Evolutionary conservation across 2,113 vertebrate species (phyloP).

Genomic region (Chrysochloris asiatica): DNA sequence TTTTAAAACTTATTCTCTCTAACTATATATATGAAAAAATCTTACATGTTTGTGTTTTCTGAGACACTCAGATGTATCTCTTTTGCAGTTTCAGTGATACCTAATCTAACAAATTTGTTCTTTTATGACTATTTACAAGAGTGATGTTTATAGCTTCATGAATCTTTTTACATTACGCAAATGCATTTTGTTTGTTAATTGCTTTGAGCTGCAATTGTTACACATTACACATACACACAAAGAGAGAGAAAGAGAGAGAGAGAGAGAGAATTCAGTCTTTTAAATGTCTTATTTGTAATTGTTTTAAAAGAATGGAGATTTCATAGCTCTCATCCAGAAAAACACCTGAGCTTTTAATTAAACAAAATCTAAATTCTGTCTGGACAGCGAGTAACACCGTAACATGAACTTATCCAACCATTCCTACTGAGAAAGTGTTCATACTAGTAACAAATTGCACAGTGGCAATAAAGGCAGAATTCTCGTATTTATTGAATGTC

Average conservation of each 20-base stretch:
- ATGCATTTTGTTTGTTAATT: not conserved
- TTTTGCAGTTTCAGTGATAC: not conserved
- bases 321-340: not conserved
- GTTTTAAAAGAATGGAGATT: not conserved
- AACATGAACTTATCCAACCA: not conserved
- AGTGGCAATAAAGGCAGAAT: not conserved
- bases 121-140: not conserved
- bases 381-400: not conserved
- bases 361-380: not conserved
- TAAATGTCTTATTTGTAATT: not conserved
- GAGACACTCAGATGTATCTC: not conserved
- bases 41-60: not conserved
- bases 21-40: not conserved
- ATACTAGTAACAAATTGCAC: not conserved
- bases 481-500: not conserved
- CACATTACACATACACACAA: slow-evolving; percentile 12
- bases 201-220: not conserved
- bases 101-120: not conserved
- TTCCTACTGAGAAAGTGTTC: not conserved
- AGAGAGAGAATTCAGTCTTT: too few species aligned
- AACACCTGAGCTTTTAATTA: not conserved
- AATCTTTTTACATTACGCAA: not conserved
- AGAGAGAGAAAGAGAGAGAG: too few species aligned
- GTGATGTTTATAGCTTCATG: slow-evolving; percentile 1
- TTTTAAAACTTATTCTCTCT: not conserved